These are phyloP conservation scores for Circus cinereus DNA, from an alignment of 2,797 vertebrate species.

Conservation along the genomic window DNA sequence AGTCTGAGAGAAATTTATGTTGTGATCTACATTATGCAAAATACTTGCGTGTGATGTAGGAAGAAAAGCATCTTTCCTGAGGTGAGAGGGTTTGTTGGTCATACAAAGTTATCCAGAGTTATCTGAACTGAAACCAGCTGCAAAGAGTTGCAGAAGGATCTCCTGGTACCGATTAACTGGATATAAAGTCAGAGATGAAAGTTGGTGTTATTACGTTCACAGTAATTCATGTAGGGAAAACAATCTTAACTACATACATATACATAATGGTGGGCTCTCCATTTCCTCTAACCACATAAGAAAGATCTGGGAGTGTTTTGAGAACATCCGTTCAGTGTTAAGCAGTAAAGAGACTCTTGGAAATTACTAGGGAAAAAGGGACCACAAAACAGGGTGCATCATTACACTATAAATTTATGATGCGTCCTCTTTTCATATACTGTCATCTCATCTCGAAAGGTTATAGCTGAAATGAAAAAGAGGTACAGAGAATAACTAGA, in stretches of 20 bases:
- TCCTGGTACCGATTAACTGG: background rate
- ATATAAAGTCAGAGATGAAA: background rate
- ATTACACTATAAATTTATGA: background rate
- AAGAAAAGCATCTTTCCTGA: background rate
- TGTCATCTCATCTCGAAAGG: background rate
- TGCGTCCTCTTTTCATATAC: background rate
- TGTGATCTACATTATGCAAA: background rate
- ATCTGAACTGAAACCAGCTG: background rate
- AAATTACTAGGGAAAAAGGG: background rate
- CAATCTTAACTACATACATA: background rate
- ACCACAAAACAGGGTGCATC: background rate
- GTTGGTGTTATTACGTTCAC: background rate
- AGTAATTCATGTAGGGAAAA: background rate
- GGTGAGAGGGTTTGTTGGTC: background rate
- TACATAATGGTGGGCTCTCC: background rate
- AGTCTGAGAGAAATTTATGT: background rate
- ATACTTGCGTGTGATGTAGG: background rate
- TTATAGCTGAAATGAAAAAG: background rate
- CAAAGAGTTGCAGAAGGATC: background rate
- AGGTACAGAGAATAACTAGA: slow-evolving; percentile 2
- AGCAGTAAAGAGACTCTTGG: background rate
- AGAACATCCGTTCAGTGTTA: background rate
- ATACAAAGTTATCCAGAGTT: background rate
- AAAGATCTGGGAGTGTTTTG: background rate
- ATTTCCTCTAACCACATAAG: background rate